Evolutionary conservation across 2,797 vertebrate species (phyloP).

Genomic region (Miichthys miiuy): DNA sequence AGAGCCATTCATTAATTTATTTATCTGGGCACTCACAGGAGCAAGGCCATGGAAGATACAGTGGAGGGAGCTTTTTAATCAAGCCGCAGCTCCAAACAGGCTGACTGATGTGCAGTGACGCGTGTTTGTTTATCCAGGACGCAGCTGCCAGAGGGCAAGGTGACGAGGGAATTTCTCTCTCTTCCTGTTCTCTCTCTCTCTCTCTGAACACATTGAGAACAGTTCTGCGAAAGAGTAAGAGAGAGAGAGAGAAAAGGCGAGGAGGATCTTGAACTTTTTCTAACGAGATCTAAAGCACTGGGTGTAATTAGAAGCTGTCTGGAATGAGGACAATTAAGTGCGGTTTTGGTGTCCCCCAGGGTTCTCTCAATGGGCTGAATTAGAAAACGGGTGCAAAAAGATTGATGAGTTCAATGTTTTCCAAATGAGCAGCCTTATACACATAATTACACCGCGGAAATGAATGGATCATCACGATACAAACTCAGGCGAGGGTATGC

Average conservation of each 20-base stretch:
- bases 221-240: constrained; percentile 9
- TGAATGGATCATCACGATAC: constrained; percentile 86
- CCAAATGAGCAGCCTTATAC: constrained; percentile 85
- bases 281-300: constrained; percentile 80
- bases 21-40: constrained; percentile 72
- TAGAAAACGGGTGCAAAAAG: constrained; percentile 81
- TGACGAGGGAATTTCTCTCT: constrained; percentile 71
- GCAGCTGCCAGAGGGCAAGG: constrained; percentile 80
- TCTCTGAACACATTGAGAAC: constrained; percentile 45
- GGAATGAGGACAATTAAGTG: constrained; percentile 84
- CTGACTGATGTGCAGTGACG: constrained; percentile 77
- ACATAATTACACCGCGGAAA: constrained; percentile 85
- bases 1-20: constrained; percentile 78
- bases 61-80: constrained; percentile 81
- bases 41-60: constrained; percentile 73
- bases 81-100: constrained; percentile 62
- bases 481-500: constrained; percentile 81
- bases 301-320: constrained; percentile 82
- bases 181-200: constrained; percentile 37
- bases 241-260: constrained; percentile 12
- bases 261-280: constrained; percentile 76
- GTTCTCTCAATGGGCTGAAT: constrained; percentile 80
- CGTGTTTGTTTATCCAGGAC: constrained; percentile 82
- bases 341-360: constrained; percentile 76
- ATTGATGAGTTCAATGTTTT: constrained; percentile 88